Base-by-base conservation (phyloP, 2,797 vertebrate genomes). In the Pangasius mekongensis region DNA sequence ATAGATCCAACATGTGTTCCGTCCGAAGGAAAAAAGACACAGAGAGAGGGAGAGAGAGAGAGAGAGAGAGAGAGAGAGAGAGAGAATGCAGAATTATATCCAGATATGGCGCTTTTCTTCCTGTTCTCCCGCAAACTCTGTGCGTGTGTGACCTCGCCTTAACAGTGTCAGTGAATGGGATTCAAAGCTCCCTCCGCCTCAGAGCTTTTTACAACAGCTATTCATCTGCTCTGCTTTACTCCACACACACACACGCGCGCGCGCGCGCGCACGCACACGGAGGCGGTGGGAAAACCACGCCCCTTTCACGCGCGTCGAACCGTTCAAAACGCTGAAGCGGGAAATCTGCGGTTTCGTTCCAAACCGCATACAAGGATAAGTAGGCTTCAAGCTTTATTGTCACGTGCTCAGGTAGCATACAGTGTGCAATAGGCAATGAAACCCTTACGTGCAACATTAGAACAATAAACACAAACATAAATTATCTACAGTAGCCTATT, bases 1-100 rank as follows among this genome's bases (percentile, higher is more conserved):
- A 96, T 96, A 96, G 93, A 96, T 96, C 95, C 95, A 94, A 92
- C 90, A 87, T 87, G 89, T 91, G 91, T 93, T 91, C 90, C 90
- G 91, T 89, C 91, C 67, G 9, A 52, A 77, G 27, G 56, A 20
- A 90, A 89, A 91, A 92, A 88, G 2, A 54, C 16, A 71, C 39
- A 49, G 3, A 16, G 66, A 73, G 87, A 89, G 47, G 11, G 16
- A 33, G n/a, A 80, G 3, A 33, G 13, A 56, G 9, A 83, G n/a
- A 66, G 11, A 67, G 47, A 18, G 49, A 87, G 2, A 78, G 13
- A 18, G 74, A 16, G 2, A 49, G 36, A 83, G 16, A 78, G 18
- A 67, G 56, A 24, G 58, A 87, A 64, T 92, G 74, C 92, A 91
- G 91, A 13, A 84, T 88, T 92, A 94, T 81, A 92, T 95, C 94